phyloP scores from a whole-genome alignment of 92 coral and sea anemone genomes.

The Porites evermanni region DNA sequence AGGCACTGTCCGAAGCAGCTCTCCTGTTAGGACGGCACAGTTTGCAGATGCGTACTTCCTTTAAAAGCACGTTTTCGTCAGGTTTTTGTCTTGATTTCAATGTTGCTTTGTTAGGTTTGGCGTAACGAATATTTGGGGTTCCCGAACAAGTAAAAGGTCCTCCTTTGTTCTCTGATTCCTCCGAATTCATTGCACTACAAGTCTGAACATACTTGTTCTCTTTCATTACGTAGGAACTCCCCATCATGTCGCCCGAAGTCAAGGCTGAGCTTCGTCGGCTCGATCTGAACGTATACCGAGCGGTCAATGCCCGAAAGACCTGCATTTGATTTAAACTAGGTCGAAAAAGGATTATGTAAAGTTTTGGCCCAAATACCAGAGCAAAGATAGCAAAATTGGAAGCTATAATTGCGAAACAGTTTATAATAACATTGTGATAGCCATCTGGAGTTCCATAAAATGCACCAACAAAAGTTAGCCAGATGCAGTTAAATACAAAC shows the following conservation, averaged over 20 bases:
- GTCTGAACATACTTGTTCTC: constrained; percentile 33
- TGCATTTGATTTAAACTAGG: constrained; percentile 57
- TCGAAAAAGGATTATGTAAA: constrained; percentile 62
- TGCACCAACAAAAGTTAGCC: constrained; percentile 70
- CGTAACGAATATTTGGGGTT: not conserved
- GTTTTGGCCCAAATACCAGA: constrained; percentile 74
- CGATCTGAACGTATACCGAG: constrained; percentile 40
- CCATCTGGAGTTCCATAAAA: constrained; percentile 71
- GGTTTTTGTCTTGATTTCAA: not conserved
- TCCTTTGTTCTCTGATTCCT: not conserved
- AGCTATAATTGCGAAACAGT: constrained; percentile 67
- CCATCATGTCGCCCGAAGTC: constrained; percentile 24
- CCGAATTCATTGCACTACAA: not conserved
- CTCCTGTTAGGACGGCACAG: not conserved
- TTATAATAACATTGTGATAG: constrained; percentile 55
- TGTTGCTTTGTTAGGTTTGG: not conserved
- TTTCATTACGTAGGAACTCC: constrained; percentile 15
- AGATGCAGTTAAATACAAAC: constrained; percentile 65
- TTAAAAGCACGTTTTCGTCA: not conserved
- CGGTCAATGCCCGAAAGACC: constrained; percentile 42
- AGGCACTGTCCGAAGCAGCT: constrained; percentile 23
- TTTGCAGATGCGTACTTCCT: not conserved
- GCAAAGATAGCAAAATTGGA: constrained; percentile 63
- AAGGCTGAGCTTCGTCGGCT: constrained; percentile 32
- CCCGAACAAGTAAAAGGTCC: not conserved